Conservation (phyloP, 2,797 vertebrate species). For the Alexandromys oeconomus region DNA sequence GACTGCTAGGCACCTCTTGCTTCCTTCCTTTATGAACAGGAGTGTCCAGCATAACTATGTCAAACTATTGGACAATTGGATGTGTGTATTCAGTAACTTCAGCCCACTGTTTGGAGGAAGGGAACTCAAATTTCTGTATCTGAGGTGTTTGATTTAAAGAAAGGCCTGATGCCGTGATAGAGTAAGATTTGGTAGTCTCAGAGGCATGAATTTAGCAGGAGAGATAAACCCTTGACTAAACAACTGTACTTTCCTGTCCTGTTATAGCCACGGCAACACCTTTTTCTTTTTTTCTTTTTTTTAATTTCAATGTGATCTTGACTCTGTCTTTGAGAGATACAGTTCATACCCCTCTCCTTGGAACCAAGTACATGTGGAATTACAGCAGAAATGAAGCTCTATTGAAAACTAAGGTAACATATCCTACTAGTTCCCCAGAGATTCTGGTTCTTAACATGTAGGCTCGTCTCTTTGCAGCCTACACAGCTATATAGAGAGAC, state of each 20-base stretch:
- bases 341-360: neutral
- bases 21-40: neutral
- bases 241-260: neutral
- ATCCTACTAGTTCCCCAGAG: neutral
- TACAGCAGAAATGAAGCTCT: neutral
- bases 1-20: neutral
- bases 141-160: neutral
- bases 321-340: neutral
- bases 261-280: neutral
- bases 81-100: neutral
- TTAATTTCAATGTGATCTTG: neutral
- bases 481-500: neutral
- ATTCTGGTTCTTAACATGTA: neutral
- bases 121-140: neutral
- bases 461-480: neutral
- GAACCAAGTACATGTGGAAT: neutral
- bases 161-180: neutral
- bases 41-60: rapidly evolving
- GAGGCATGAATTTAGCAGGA: neutral
- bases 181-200: neutral
- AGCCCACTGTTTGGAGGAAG: neutral
- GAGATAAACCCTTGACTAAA: neutral
- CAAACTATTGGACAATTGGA: too few relatives aligned
- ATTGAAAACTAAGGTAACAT: neutral
- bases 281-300: neutral